phyloP scores from a whole-genome alignment of 2,113 vertebrate species.

The Paedocypris sp. region DNA sequence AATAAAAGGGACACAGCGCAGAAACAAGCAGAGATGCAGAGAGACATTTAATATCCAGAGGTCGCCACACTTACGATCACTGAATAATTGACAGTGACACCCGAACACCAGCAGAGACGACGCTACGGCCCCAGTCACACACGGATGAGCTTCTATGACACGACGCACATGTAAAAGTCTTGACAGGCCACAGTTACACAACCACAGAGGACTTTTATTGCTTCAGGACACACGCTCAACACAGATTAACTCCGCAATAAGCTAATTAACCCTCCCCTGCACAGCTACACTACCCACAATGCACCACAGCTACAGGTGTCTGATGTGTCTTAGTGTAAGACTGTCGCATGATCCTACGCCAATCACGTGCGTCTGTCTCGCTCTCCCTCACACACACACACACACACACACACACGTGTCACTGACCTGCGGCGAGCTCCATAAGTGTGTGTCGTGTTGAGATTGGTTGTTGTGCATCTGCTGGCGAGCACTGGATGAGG shows the following conservation, averaged over 20 bases:
- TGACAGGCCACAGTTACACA: slow-evolving; percentile 10
- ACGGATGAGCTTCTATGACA: neutral
- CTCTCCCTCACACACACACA: neutral
- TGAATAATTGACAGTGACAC: neutral
- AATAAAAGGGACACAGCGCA: neutral
- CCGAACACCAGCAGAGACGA: neutral
- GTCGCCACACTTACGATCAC: neutral
- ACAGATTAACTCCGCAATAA: neutral
- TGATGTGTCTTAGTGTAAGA: neutral
- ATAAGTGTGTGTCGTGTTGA: neutral
- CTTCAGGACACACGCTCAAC: neutral
- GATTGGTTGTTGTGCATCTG: neutral
- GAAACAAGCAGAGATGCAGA: too few relatives aligned
- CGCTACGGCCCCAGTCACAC: neutral
- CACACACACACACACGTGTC: neutral
- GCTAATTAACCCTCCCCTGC: neutral
- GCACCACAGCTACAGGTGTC: neutral
- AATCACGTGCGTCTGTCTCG: neutral
- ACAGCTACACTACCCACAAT: slow-evolving; percentile 1
- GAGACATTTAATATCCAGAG: neutral
- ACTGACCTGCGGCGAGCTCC: neutral
- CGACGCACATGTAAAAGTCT: slow-evolving; percentile 3
- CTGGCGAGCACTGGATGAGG: neutral
- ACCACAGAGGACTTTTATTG: slow-evolving; percentile 25
- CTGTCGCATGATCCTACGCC: neutral